phyloP scores from a whole-genome alignment of 2,888 invertebrate genomes.

The Meghimatium bilineatum region DNA sequence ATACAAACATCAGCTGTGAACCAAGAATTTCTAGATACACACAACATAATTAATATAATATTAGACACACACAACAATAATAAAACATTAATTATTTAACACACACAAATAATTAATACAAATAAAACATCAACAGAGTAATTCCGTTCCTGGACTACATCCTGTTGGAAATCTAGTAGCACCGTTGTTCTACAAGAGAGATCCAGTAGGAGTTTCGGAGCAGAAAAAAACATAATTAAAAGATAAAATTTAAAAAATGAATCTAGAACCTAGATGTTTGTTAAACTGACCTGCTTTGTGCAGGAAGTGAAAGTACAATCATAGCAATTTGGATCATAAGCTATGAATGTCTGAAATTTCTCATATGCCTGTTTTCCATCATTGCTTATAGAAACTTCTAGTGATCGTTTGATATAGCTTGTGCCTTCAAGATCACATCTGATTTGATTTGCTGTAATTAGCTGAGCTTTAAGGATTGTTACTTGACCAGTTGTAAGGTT shows the following conservation, averaged over 20 bases:
- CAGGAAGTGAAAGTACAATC: constrained; percentile 43
- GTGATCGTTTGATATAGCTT: constrained; percentile 20
- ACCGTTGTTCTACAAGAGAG: no score
- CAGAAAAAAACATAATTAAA: no score
- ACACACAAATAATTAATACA: no score
- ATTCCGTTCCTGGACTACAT: no score
- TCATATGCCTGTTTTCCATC: constrained; percentile 41
- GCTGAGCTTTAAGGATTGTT: constrained; percentile 29
- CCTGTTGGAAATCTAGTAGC: no score
- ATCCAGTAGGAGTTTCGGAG: no score
- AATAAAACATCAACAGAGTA: no score
- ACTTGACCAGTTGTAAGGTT: constrained; percentile 1
- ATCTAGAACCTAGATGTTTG: background rate
- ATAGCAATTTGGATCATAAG: constrained; percentile 51
- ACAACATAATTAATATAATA: background rate
- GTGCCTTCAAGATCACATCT: constrained; percentile 31
- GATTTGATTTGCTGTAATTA: constrained; percentile 40
- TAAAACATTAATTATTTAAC: no score
- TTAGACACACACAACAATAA: no score
- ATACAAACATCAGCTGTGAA: background rate
- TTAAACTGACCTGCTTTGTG: constrained; percentile 31
- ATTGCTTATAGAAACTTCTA: constrained; percentile 52
- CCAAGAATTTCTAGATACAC: background rate
- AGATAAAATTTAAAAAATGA: no score
- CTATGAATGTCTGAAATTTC: constrained; percentile 45